Conservation (phyloP, 1,140 invertebrate genomes). For the Archivesica marissinica region DNA sequence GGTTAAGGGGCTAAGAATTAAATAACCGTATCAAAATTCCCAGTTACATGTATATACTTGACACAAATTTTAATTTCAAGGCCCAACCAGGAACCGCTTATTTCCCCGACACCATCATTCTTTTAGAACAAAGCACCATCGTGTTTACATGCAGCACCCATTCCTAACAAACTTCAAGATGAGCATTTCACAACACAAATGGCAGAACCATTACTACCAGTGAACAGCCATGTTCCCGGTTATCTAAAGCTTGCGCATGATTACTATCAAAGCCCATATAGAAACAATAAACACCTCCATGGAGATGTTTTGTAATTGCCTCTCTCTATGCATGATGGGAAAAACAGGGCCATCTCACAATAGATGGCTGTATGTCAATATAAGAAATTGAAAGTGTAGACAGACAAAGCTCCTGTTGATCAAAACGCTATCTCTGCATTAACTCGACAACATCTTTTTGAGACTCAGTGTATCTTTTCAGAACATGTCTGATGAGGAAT, state of each 20-base stretch:
- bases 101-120: background rate
- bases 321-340: background rate
- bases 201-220: background rate
- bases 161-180: background rate
- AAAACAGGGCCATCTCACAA: background rate
- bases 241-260: constrained; percentile 8
- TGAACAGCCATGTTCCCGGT: background rate
- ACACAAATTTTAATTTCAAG: no score
- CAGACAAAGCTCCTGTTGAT: background rate
- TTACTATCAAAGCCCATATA: background rate
- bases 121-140: background rate
- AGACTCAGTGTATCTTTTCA: no score
- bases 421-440: background rate
- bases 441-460: no score
- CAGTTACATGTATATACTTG: no score
- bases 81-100: background rate
- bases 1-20: no score
- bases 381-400: background rate
- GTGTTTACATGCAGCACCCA: background rate
- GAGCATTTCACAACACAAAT: constrained; percentile 18
- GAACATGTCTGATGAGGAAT: no score
- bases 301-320: constrained; percentile 35
- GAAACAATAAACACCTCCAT: constrained; percentile 42
- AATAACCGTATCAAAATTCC: no score
- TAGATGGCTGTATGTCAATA: background rate